phyloP scores from a whole-genome alignment of 2,888 invertebrate species.

The Villa cingulata region DNA sequence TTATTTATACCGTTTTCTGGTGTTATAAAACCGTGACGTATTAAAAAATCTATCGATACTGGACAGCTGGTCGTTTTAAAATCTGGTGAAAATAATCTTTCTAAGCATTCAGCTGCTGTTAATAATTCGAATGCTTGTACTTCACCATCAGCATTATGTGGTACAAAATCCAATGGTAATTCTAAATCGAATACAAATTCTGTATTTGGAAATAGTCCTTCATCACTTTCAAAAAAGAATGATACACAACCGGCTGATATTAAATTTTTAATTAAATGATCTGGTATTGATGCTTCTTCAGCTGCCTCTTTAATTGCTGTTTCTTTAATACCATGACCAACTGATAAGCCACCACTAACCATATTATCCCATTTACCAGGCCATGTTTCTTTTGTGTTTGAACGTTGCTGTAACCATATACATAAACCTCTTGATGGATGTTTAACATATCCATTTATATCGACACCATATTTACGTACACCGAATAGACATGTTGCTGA shows the following conservation, averaged over 20 bases:
- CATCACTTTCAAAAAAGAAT: conserved; percentile 80
- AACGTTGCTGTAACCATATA: conserved; percentile 79
- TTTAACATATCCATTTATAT: conserved; percentile 83
- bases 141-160: conserved; percentile 89
- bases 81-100: conserved; percentile 64
- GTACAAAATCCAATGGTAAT: conserved; percentile 76
- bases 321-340: conserved; percentile 75
- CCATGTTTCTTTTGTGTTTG: conserved; percentile 87
- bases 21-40: conserved; percentile 78
- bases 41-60: conserved; percentile 80
- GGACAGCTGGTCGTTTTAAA: conserved; percentile 92
- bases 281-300: conserved; percentile 85
- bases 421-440: conserved; percentile 74
- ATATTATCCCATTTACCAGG: conserved; percentile 92
- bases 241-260: conserved; percentile 37
- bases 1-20: conserved; percentile 64
- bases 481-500: conserved; percentile 90
- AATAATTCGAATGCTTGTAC: conserved; percentile 82
- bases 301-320: conserved; percentile 87
- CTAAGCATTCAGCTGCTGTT: conserved; percentile 68
- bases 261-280: conserved; percentile 51
- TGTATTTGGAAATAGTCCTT: conserved; percentile 87
- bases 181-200: conserved; percentile 90
- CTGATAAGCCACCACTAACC: conserved; percentile 85
- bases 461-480: conserved; percentile 85